Base-by-base conservation (phyloP, 2,113 vertebrate species). In the Ceuthmochares aereus region DNA sequence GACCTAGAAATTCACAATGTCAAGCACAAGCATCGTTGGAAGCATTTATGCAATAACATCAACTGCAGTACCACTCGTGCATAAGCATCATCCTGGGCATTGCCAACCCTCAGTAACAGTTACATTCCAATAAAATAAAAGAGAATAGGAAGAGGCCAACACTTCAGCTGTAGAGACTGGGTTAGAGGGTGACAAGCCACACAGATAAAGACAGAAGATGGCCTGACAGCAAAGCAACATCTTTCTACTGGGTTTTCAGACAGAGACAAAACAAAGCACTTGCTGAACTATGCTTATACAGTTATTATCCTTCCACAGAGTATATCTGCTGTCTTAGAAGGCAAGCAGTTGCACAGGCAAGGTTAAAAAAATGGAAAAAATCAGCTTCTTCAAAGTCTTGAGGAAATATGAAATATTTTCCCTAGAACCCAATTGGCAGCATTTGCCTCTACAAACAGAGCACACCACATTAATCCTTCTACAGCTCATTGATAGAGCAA, bases 131-230 rank as follows among this genome's bases (percentile, higher is more conserved):
- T 20, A 17, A 83, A 37, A 30, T 14, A 45, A 49, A 67, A 42
- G 59, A 47, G 18, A 75, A n/a, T 6, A 76, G 30, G 4, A 72
- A 6, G 22, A 14, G 17, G 47, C 3, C 42, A 75, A 43, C 21
- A 14, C 14, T 66, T 40, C 43, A 45, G 75, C 70, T 68, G 62
- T 36, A 9, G 32, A 90, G 63, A 87, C 3, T 27, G 52, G 27
- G 10, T 74, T 63, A 58, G 15, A 60, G 29, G 27, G 22, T 68
- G 34, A 69, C 21, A 32, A 81, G 45, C 67, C 84, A 92, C 77
- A 32, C 3, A 54, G 56, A 32, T 67, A 7, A 49, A 90, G 95
- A 96, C 58, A 95, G 75, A 42, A 43, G 21, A 68, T 74, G 51
- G 37, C 13, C n/a, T 8, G 25, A 60, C 75, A 87, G 47, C 21